phyloP scores from a whole-genome alignment of 2,797 vertebrate genomes.

The Natrix natrix region DNA sequence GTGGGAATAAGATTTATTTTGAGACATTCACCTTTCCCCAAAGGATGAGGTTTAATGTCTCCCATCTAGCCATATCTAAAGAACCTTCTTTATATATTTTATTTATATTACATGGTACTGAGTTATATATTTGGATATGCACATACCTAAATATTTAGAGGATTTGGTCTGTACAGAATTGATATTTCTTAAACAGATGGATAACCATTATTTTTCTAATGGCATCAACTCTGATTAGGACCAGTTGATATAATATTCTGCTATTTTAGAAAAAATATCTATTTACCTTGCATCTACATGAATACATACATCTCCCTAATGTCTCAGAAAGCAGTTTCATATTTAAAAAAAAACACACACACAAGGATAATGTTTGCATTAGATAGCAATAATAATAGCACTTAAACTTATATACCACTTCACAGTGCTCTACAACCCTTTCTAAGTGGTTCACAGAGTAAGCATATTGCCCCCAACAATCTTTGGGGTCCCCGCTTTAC shows the following conservation, averaged over 20 bases:
- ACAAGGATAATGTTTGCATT: neutral
- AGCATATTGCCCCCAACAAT: too few species aligned
- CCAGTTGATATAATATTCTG: neutral
- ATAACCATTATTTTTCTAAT: neutral
- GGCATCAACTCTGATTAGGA: neutral
- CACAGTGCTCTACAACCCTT: too few species aligned
- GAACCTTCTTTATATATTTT: neutral
- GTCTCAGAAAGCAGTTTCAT: neutral
- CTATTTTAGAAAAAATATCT: neutral
- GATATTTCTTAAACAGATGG: neutral
- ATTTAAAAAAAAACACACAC: neutral
- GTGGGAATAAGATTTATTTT: neutral
- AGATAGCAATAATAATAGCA: neutral
- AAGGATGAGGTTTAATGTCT: neutral
- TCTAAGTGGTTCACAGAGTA: too few species aligned
- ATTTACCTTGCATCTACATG: neutral
- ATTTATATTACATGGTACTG: neutral
- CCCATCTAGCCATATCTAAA: neutral
- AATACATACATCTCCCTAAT: neutral
- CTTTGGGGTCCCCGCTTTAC: too few species aligned
- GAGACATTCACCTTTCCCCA: neutral
- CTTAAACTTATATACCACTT: too few species aligned
- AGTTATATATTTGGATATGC: neutral
- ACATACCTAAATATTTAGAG: neutral
- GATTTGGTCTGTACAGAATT: neutral